phyloP scores from a whole-genome alignment of 2,113 vertebrate genomes.

The Sylvietta virens region DNA sequence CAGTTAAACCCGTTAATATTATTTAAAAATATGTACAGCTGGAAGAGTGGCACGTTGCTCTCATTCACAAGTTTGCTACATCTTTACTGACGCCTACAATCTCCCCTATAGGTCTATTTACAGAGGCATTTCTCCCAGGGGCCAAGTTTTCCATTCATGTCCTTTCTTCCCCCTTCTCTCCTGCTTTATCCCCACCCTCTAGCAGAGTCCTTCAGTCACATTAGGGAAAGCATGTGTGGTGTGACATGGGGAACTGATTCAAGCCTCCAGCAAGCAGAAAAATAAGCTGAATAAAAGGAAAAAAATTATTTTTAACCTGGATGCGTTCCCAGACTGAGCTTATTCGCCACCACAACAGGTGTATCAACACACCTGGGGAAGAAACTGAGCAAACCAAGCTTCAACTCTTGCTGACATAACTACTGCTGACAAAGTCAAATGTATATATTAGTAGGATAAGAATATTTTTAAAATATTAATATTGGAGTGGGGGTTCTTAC shows the following conservation, averaged over 20 bases:
- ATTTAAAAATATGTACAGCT: neutral
- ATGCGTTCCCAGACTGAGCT: neutral
- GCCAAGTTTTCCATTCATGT: neutral
- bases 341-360: slow-evolving; percentile 14
- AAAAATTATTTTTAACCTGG: neutral
- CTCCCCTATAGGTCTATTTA: neutral
- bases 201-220: neutral
- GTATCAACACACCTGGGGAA: neutral
- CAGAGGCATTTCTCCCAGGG: neutral
- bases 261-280: neutral
- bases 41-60: neutral
- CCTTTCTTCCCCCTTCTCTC: neutral
- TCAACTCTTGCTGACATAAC: neutral
- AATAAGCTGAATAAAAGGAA: neutral
- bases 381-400: neutral
- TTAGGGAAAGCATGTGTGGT: neutral
- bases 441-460: neutral
- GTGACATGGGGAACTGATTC: neutral
- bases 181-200: neutral
- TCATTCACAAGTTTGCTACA: slow-evolving; percentile 21
- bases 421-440: neutral
- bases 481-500: neutral
- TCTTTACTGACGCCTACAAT: neutral
- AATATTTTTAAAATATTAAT: neutral
- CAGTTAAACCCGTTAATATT: slow-evolving; percentile 22